Percentiles rank a stretch among this genome's conserved stretches.
Evolutionary conservation across 2,113 vertebrate species (phyloP).

Genomic region (Oriolus oriolus): DNA sequence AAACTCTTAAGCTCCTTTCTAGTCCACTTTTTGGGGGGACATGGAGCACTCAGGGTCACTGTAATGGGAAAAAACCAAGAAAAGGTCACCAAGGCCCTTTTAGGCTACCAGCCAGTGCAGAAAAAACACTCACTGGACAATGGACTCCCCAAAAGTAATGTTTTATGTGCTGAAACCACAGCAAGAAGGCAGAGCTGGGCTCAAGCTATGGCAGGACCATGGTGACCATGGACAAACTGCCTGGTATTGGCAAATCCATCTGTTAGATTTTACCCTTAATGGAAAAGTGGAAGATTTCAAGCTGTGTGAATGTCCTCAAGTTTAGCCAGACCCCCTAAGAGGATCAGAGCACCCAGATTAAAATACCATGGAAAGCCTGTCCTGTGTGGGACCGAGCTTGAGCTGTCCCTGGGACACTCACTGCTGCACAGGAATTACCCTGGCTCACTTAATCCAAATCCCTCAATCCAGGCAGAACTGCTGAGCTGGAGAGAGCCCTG

Average conservation of each 20-base stretch:
- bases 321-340: not conserved
- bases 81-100: not conserved
- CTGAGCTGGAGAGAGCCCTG: not conserved
- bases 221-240: not conserved
- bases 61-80: not conserved
- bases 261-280: not conserved
- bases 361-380: accelerated
- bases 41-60: not conserved
- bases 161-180: not conserved
- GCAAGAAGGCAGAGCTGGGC: not conserved
- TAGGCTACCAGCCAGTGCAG: not conserved
- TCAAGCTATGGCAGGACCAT: accelerated
- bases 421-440: not conserved
- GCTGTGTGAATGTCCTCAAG: not conserved
- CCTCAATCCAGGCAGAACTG: not conserved
- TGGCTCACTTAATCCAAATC: not conserved
- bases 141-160: not conserved
- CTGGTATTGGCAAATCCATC: not conserved
- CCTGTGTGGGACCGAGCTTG: accelerated
- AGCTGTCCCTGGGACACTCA: not conserved
- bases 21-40: not conserved
- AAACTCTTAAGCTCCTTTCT: not conserved
- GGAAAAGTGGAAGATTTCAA: not conserved
- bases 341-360: not conserved
- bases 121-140: not conserved